Conservation (phyloP, 2,888 invertebrate genomes). For the Parapristionchus giblindavisi region DNA sequence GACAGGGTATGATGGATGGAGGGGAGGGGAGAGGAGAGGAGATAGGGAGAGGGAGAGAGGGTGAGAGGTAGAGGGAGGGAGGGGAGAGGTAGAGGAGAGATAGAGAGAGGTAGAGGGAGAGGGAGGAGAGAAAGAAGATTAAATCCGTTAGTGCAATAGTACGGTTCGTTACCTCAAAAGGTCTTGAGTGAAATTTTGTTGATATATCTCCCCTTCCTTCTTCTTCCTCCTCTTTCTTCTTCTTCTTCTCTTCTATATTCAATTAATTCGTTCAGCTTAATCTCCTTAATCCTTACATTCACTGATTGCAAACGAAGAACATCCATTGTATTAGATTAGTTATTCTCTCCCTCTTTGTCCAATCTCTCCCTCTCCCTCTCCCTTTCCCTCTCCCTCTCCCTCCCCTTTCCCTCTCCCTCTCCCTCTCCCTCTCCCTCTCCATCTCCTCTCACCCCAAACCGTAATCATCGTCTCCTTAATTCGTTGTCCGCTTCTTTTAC, state of each 20-base stretch:
- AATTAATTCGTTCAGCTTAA: not conserved
- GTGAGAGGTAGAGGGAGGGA: too few relatives aligned
- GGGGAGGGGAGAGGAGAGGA: too few relatives aligned
- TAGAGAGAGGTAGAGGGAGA: too few relatives aligned
- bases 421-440: conserved; percentile 14
- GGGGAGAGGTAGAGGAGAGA: too few relatives aligned
- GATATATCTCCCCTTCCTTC: not conserved
- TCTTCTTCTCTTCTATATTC: not conserved
- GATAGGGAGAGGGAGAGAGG: too few relatives aligned
- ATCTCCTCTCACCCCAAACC: not conserved
- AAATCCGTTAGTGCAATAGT: conserved; percentile 5
- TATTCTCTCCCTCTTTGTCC: not conserved
- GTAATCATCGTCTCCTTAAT: too few relatives aligned
- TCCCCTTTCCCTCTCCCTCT: not conserved
- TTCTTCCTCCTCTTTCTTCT: not conserved
- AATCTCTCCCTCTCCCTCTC: not conserved
- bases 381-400: not conserved
- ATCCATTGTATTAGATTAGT: not conserved
- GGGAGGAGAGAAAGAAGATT: too few relatives aligned
- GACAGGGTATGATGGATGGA: too few relatives aligned
- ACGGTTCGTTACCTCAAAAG: conserved; percentile 38
- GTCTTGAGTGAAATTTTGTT: not conserved
- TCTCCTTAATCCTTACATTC: not conserved
- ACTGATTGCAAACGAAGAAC: not conserved
- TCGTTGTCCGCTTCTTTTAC: too few relatives aligned